Evolutionary conservation across 2,888 invertebrate species (phyloP).

Genomic region (Galerucella nymphaeae): DNA sequence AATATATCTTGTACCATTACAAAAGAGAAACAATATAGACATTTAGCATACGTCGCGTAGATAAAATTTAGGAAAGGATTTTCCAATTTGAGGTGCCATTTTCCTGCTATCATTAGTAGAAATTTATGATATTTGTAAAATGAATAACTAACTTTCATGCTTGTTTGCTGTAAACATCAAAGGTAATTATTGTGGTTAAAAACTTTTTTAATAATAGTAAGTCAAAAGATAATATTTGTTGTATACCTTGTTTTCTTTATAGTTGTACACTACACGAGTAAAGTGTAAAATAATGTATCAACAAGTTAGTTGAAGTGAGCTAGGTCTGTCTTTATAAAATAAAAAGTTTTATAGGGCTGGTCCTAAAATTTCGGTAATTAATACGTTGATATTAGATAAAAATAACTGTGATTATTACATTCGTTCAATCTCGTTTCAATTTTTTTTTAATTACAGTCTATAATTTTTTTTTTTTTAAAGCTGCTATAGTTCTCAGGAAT

Average conservation of each 20-base stretch:
- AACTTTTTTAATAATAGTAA: too few relatives aligned
- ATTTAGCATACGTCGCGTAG: conserved; percentile 29
- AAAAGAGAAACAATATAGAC: conserved; percentile 25
- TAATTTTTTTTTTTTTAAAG: not conserved
- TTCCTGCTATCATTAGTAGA: conserved; percentile 34
- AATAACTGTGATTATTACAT: conserved; percentile 3
- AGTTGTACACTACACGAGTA: too few relatives aligned
- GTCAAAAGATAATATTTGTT: too few relatives aligned
- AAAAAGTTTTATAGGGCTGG: not conserved
- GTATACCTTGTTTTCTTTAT: too few relatives aligned
- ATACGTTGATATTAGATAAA: not conserved
- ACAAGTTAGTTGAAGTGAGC: not conserved
- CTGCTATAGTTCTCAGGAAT: not conserved
- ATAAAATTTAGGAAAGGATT: conserved; percentile 15
- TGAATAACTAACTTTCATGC: conserved; percentile 22
- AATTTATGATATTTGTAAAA: conserved; percentile 32
- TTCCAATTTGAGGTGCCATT: conserved; percentile 36
- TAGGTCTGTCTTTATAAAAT: not conserved
- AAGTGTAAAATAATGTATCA: too few relatives aligned
- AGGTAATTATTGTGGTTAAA: too few relatives aligned
- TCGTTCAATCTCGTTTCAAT: not conserved
- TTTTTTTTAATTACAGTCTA: not conserved
- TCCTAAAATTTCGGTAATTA: not conserved
- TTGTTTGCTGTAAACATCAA: not conserved
- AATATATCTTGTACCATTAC: conserved; percentile 31